Evolutionary conservation across 35 echinoderm and acorn worm genomes (phyloP).

Genomic region (Chiridota heheva): DNA sequence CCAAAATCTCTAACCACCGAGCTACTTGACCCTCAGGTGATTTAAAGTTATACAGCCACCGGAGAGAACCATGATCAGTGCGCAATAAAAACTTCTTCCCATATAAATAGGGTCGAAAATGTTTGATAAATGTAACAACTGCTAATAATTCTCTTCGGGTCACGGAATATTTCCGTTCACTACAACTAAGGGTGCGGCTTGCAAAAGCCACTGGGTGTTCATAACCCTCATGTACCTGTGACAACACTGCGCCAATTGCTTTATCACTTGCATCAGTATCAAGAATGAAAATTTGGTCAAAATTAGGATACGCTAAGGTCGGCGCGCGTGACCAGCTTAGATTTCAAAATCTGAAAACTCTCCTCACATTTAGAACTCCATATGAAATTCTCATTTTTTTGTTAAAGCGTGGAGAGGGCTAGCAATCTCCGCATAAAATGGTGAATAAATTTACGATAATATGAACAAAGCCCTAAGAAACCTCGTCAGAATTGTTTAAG

Average conservation of each 20-base stretch:
- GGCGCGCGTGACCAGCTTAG: constrained; percentile 18
- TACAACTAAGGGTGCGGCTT: constrained; percentile 10
- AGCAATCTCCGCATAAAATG: constrained; percentile 53
- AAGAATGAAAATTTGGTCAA: constrained; percentile 20
- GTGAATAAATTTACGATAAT: constrained; percentile 51
- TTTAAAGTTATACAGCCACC: constrained; percentile 44
- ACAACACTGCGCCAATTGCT: constrained; percentile 36
- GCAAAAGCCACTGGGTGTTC: constrained; percentile 24
- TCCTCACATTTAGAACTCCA: constrained; percentile 29
- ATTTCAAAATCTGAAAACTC: constrained; percentile 25
- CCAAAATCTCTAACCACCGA: constrained; percentile 41
- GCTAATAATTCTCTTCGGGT: constrained; percentile 37
- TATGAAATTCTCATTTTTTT: constrained; percentile 16
- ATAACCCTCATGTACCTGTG: constrained; percentile 3
- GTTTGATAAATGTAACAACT: constrained; percentile 26
- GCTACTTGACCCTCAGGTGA: constrained; percentile 54
- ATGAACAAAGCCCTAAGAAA: constrained; percentile 44
- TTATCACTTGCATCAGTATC: constrained; percentile 32
- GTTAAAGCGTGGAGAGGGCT: constrained; percentile 51
- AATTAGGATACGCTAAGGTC: constrained; percentile 28
- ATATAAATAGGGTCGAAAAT: constrained; percentile 38
- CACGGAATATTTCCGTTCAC: constrained; percentile 42
- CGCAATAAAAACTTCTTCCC: constrained; percentile 35
- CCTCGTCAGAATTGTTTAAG: neutral
- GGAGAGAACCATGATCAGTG: constrained; percentile 39